Conservation (phyloP, 1,140 invertebrate genomes). For the Dreissena rostriformis region DNA sequence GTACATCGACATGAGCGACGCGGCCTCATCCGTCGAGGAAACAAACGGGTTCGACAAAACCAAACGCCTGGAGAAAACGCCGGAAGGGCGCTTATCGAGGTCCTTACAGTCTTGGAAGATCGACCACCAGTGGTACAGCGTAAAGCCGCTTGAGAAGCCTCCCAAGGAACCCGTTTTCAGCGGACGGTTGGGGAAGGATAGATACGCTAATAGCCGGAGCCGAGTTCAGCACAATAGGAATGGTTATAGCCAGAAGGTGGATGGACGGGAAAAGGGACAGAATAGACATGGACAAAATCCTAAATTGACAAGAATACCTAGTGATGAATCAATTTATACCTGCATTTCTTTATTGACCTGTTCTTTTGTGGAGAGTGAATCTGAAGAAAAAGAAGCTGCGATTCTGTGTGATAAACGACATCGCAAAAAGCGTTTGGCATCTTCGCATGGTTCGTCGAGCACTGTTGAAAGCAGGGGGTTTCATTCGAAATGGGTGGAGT, state of each 20-base stretch:
- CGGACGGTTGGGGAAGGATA: slow-evolving; percentile 62
- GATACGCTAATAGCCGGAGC: background rate
- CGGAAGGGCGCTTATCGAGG: slow-evolving; percentile 65
- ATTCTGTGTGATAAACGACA: slow-evolving; percentile 25
- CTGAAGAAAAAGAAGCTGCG: background rate
- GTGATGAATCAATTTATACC: slow-evolving; percentile 67
- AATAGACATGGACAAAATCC: background rate
- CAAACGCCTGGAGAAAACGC: slow-evolving; percentile 27
- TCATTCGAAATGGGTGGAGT: slow-evolving; percentile 55
- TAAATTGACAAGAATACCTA: slow-evolving; percentile 53
- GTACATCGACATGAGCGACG: slow-evolving; percentile 9
- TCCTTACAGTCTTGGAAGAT: slow-evolving; percentile 68
- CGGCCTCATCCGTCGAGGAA: slow-evolving; percentile 7
- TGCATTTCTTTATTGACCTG: slow-evolving; percentile 68
- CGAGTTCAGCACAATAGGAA: background rate
- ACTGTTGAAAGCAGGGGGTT: background rate
- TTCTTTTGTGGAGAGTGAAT: slow-evolving; percentile 49
- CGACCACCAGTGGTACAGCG: slow-evolving; percentile 55
- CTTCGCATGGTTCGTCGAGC: background rate
- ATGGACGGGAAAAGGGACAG: background rate
- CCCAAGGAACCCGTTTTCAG: slow-evolving; percentile 65
- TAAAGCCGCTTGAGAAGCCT: slow-evolving; percentile 62
- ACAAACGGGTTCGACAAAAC: slow-evolving; percentile 14
- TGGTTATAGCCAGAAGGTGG: background rate
- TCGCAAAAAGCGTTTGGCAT: slow-evolving; percentile 21